Conservation (phyloP, 2,888 invertebrate genomes). For the Orthosia cruda region DNA sequence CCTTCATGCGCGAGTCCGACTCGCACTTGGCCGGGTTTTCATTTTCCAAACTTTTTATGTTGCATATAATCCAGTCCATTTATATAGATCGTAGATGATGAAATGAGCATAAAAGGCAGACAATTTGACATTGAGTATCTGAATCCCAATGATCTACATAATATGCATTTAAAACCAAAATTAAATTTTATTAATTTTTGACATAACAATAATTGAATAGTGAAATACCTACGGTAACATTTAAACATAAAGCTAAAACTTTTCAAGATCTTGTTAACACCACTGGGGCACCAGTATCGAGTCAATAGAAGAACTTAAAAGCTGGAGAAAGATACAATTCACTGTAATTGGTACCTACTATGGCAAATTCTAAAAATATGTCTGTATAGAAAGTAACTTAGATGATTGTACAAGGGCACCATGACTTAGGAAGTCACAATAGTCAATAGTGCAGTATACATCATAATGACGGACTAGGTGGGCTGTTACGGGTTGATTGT, state of each 20-base stretch:
- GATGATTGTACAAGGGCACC: slow-evolving; percentile 26
- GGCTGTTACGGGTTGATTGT: slow-evolving; percentile 88
- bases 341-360: not conserved
- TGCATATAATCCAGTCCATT: not conserved
- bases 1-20: too few relatives aligned
- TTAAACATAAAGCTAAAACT: not conserved
- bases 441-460: slow-evolving; percentile 77
- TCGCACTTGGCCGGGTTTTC: too few relatives aligned
- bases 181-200: not conserved
- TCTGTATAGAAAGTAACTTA: slow-evolving; percentile 1
- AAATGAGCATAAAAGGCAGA: not conserved
- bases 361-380: not conserved
- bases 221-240: not conserved
- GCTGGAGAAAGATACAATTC: not conserved
- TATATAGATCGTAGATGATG: too few relatives aligned
- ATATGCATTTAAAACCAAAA: not conserved
- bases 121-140: not conserved
- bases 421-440: slow-evolving; percentile 84
- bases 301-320: not conserved
- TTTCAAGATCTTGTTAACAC: not conserved
- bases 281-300: not conserved
- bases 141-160: not conserved
- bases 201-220: not conserved
- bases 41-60: too few relatives aligned
- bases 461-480: slow-evolving; percentile 86